These are phyloP conservation scores for Bubo scandiacus DNA, from an alignment of 2,113 vertebrate genomes.

Conservation along the genomic window DNA sequence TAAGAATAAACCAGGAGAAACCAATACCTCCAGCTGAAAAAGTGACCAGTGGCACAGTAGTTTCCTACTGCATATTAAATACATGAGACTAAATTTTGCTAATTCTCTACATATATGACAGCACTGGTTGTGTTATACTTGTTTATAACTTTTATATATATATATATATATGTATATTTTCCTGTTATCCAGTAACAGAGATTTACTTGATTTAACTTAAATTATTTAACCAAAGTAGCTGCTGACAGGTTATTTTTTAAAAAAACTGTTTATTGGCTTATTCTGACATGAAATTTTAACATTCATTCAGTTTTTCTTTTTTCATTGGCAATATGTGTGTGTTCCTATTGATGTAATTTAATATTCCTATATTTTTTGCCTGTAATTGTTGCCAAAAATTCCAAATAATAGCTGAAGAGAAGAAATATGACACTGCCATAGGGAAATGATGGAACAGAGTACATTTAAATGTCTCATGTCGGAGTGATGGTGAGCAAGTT, in stretches of 20 bases:
- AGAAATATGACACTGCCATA: background rate
- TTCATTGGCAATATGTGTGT: background rate
- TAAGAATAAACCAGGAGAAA: background rate
- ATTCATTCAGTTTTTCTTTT: background rate
- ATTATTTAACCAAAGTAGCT: background rate
- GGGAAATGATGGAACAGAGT: background rate
- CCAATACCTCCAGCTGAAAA: background rate
- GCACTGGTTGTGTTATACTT: background rate
- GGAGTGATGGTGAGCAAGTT: background rate
- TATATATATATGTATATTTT: background rate
- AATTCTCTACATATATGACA: background rate
- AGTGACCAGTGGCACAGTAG: background rate
- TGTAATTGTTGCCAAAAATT: background rate
- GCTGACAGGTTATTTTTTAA: background rate
- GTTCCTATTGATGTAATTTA: background rate
- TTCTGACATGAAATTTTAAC: background rate
- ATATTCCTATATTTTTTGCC: background rate
- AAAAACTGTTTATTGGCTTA: background rate
- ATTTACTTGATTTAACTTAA: background rate
- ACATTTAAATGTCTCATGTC: background rate
- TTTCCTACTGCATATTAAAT: background rate
- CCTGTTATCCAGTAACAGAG: background rate
- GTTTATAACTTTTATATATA: background rate
- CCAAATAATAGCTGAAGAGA: background rate
- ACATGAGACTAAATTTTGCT: background rate